Conservation (phyloP, 2,113 vertebrate species). For the Halichoeres trimaculatus region DNA sequence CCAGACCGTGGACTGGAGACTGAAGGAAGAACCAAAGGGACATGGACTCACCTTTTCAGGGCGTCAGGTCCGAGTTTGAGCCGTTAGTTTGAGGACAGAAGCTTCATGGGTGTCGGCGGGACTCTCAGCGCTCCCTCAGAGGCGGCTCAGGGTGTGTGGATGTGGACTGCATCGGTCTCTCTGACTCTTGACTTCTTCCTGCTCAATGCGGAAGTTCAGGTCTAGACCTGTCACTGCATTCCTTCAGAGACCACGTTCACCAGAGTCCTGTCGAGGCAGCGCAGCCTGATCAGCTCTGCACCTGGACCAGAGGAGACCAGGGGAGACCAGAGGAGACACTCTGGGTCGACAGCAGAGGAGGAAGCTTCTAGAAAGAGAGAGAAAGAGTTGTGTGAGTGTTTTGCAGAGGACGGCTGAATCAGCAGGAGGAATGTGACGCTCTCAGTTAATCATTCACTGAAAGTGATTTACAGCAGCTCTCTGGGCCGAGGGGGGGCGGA, state of each 20-base stretch:
- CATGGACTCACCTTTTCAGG: slow-evolving; percentile 68
- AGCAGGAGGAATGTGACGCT: slow-evolving; percentile 35
- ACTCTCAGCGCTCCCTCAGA: too few relatives aligned
- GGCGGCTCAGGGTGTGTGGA: slow-evolving; percentile 51
- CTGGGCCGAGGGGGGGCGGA: too few relatives aligned
- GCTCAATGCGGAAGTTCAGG: slow-evolving; percentile 84
- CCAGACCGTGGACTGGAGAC: too few relatives aligned
- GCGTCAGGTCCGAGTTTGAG: not conserved
- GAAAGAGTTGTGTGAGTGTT: not conserved
- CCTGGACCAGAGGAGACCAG: not conserved
- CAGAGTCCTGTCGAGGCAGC: slow-evolving; percentile 60
- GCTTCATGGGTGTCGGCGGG: slow-evolving; percentile 39
- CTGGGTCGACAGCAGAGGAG: slow-evolving; percentile 31
- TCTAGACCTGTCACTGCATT: slow-evolving; percentile 80
- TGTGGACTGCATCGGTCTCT: slow-evolving; percentile 52
- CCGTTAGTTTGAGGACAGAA: slow-evolving; percentile 32
- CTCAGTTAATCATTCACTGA: slow-evolving; percentile 67
- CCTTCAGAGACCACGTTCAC: slow-evolving; percentile 66
- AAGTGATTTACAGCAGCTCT: slow-evolving; percentile 62
- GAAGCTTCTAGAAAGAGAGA: not conserved
- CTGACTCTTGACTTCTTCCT: slow-evolving; percentile 74
- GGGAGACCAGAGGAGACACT: not conserved
- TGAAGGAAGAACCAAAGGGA: too few relatives aligned
- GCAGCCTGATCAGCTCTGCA: slow-evolving; percentile 35
- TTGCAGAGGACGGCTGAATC: slow-evolving; percentile 42